phyloP scores from a whole-genome alignment of 2,113 vertebrate genomes.

The Gasterosteus nipponicus region DNA sequence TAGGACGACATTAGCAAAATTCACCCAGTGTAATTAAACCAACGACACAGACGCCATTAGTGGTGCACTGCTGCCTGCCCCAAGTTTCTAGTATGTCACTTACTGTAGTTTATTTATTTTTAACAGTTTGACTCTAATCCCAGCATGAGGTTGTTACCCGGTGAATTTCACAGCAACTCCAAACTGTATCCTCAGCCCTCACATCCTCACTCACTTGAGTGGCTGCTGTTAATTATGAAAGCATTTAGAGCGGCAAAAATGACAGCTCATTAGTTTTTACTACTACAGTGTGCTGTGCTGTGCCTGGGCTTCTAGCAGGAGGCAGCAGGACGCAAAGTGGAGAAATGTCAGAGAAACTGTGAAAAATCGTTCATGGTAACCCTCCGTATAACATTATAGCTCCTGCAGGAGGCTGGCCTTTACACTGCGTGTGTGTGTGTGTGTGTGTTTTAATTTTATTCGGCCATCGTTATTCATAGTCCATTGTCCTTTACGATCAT shows the following conservation, averaged over 20 bases:
- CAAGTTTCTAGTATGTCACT: slow-evolving; percentile 23
- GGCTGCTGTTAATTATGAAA: slow-evolving; percentile 73
- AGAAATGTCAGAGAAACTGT: slow-evolving; percentile 55
- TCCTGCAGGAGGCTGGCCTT: slow-evolving; percentile 53
- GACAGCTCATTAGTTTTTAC: slow-evolving; percentile 77
- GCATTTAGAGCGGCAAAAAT: slow-evolving; percentile 67
- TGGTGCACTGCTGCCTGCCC: slow-evolving; percentile 25
- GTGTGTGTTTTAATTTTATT: slow-evolving; percentile 52
- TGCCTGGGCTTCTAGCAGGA: slow-evolving; percentile 58
- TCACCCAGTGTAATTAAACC: slow-evolving; percentile 49
- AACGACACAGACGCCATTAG: slow-evolving; percentile 36
- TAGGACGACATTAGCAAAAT: slow-evolving; percentile 35
- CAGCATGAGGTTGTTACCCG: slow-evolving; percentile 34
- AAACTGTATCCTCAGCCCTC: slow-evolving; percentile 60
- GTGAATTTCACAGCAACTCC: slow-evolving; percentile 46
- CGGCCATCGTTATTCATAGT: slow-evolving; percentile 56
- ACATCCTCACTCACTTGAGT: slow-evolving; percentile 63
- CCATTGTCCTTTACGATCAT: slow-evolving; percentile 64
- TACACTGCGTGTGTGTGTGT: slow-evolving; percentile 36
- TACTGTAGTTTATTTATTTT: slow-evolving; percentile 22
- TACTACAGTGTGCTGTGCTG: slow-evolving; percentile 55
- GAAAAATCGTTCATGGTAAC: slow-evolving; percentile 58
- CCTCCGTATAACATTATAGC: slow-evolving; percentile 54
- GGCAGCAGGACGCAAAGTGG: slow-evolving; percentile 55
- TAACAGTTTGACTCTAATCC: slow-evolving; percentile 33